Conservation (phyloP, 2,888 invertebrate species). For the Plemyria rubiginata region DNA sequence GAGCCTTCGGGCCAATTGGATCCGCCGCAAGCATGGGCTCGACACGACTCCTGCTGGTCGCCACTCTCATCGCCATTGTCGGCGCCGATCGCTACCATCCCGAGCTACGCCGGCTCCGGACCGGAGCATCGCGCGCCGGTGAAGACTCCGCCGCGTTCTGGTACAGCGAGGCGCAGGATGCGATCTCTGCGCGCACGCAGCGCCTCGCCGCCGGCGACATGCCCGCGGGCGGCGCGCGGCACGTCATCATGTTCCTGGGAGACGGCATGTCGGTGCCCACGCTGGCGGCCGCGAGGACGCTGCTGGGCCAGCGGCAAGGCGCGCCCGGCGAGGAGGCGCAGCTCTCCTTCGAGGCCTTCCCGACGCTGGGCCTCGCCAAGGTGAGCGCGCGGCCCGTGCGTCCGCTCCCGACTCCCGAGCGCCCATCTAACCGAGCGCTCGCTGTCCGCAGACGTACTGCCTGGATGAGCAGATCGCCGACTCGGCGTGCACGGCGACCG, state of each 20-base stretch:
- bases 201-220: constrained; percentile 40
- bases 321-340: constrained; percentile 83
- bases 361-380: constrained; percentile 75
- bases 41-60: constrained; percentile 12
- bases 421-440: not conserved
- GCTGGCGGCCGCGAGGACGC: constrained; percentile 85
- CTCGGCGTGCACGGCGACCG: constrained; percentile 89
- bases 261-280: constrained; percentile 91
- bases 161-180: constrained; percentile 37
- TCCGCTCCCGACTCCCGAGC: too few relatives aligned
- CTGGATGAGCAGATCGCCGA: constrained; percentile 87
- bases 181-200: not conserved
- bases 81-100: constrained; percentile 29
- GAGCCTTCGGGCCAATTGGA: constrained; percentile 14
- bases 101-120: constrained; percentile 25
- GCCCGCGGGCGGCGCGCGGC: constrained; percentile 66
- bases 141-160: constrained; percentile 38
- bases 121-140: not conserved
- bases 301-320: constrained; percentile 82
- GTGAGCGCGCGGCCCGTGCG: constrained; percentile 25
- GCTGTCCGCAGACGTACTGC: constrained; percentile 77
- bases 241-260: constrained; percentile 88
- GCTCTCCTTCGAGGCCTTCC: constrained; percentile 86
- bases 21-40: constrained; percentile 23
- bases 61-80: constrained; percentile 6